Conservation (phyloP, 1,140 invertebrate genomes). For the Chironomus tepperi region DNA sequence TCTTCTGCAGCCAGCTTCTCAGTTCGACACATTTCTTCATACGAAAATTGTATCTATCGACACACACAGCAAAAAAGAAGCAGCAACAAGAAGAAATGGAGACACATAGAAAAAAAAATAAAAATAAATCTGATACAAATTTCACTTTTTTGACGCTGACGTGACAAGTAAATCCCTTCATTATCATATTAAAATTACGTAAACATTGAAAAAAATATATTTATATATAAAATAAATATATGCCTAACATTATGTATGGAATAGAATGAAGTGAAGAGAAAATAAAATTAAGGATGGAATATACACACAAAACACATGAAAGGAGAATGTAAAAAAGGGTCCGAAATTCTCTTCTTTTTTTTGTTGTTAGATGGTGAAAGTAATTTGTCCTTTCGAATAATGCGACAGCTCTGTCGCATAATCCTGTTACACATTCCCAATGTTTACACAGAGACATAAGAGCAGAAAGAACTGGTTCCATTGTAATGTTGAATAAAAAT, state of each 20-base stretch:
- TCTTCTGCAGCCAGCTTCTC: background rate
- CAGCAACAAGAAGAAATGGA: background rate
- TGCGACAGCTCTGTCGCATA: slow-evolving; percentile 4
- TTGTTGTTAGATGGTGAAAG: background rate
- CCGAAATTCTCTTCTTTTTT: background rate
- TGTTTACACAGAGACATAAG: background rate
- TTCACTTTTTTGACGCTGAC: slow-evolving; percentile 18
- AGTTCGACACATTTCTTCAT: background rate
- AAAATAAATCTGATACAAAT: slow-evolving; percentile 23
- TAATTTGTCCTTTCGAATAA: slow-evolving; percentile 9
- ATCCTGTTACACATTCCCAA: background rate
- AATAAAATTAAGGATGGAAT: background rate
- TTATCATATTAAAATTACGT: slow-evolving; percentile 24
- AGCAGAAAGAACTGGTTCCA: background rate
- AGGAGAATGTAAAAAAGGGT: background rate
- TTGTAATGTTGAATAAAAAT: background rate
- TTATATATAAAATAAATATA: background rate
- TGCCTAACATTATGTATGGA: background rate
- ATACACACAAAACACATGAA: background rate
- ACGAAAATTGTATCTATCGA: background rate
- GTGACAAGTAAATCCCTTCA: slow-evolving; percentile 23
- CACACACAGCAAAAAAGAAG: background rate
- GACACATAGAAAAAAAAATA: background rate
- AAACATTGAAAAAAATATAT: background rate
- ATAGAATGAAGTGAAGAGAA: slow-evolving; percentile 7